phyloP scores from a whole-genome alignment of 2,888 invertebrate species.

The Arrhopalites spinosus region DNA sequence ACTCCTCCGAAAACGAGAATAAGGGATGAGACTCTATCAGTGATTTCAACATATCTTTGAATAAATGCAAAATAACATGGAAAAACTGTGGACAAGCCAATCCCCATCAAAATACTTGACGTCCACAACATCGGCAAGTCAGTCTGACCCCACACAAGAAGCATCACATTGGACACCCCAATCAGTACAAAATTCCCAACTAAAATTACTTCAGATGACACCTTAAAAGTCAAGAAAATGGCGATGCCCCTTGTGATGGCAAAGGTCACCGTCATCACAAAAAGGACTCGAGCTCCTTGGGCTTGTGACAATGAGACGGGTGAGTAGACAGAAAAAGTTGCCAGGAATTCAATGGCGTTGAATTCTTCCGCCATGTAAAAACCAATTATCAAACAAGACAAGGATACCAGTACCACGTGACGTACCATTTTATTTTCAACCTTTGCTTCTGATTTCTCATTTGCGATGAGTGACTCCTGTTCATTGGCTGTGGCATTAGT shows the following conservation, averaged over 20 bases:
- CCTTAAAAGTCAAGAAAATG: constrained; percentile 13
- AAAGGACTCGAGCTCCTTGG: constrained; percentile 3
- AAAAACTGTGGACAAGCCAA: constrained; percentile 36
- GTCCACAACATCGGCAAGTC: constrained; percentile 30
- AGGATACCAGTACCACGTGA: constrained; percentile 28
- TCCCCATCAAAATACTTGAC: constrained; percentile 36
- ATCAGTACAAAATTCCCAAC: constrained; percentile 10
- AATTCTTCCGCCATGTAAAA: constrained; percentile 43
- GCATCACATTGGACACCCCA: not conserved
- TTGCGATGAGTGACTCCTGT: not conserved
- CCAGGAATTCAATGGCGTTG: constrained; percentile 19
- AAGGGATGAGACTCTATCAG: constrained; percentile 33
- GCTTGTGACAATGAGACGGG: constrained; percentile 13
- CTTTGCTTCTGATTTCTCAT: not conserved
- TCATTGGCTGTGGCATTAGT: not conserved
- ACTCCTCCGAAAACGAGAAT: not conserved
- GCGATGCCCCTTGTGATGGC: not conserved
- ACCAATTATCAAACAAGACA: constrained; percentile 39
- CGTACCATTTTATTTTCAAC: not conserved
- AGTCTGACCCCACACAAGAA: constrained; percentile 24
- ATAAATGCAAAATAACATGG: constrained; percentile 41
- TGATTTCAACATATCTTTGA: constrained; percentile 41
- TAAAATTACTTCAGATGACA: constrained; percentile 16
- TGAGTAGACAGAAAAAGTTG: constrained; percentile 22
- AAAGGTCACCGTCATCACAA: not conserved